These are phyloP conservation scores for Pandemis cinnamomeana DNA, from an alignment of 2,888 invertebrate species.

Conservation along the genomic window DNA sequence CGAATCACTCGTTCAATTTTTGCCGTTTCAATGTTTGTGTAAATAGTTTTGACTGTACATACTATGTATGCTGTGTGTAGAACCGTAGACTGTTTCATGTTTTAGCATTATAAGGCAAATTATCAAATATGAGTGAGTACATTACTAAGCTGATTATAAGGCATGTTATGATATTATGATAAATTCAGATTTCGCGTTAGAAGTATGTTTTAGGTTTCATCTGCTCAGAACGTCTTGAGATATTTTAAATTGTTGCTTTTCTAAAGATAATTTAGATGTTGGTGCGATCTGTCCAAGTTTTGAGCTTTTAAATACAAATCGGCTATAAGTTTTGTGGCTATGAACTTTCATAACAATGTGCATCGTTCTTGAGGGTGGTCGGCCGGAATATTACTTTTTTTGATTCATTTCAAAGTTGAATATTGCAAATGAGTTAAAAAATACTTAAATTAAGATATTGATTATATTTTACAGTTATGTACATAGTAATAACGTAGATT, in stretches of 20 bases:
- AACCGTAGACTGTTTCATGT: conserved; percentile 76
- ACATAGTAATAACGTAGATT: conserved; percentile 67
- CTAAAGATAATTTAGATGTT: conserved; percentile 18
- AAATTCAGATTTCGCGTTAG: conserved; percentile 16
- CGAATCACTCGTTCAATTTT: conserved; percentile 59
- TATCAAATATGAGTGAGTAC: conserved; percentile 65
- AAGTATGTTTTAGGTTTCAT: conserved; percentile 26
- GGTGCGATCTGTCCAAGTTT: conserved; percentile 20
- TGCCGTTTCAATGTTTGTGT: conserved; percentile 71
- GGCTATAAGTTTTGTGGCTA: conserved; percentile 29
- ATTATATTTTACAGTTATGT: conserved; percentile 68
- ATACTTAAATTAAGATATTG: conserved; percentile 68
- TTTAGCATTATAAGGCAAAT: conserved; percentile 71
- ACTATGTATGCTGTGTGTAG: conserved; percentile 81
- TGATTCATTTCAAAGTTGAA: conserved; percentile 65
- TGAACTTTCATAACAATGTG: conserved; percentile 27
- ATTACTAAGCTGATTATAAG: conserved; percentile 21
- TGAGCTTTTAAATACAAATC: conserved; percentile 15
- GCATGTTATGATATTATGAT: conserved; percentile 3
- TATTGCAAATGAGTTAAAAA: conserved; percentile 68
- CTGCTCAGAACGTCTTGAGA: conserved; percentile 32
- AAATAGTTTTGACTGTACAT: conserved; percentile 80
- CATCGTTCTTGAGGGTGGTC: conserved; percentile 18
- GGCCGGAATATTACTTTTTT: conserved; percentile 51
- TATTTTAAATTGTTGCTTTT: conserved; percentile 32